Conservation (phyloP, 2,113 vertebrate genomes). For the Centropristis striata region DNA sequence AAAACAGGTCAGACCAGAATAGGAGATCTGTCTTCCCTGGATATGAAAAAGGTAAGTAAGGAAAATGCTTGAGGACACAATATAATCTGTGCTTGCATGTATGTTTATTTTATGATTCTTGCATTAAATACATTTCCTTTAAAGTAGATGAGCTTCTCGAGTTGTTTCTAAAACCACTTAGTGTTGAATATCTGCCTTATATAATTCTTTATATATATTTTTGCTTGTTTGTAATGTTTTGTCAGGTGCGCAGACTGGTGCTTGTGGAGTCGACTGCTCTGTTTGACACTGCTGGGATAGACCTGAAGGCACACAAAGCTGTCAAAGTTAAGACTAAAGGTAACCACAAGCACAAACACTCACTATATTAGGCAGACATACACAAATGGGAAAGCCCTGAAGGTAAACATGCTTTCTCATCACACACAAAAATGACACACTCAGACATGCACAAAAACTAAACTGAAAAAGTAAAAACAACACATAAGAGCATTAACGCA, state of each 20-base stretch:
- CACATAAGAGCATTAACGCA: not conserved
- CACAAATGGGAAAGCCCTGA: not conserved
- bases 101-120: not conserved
- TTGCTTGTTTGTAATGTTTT: not conserved
- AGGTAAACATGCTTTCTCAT: constrained; percentile 72
- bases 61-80: not conserved
- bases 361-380: not conserved
- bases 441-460: not conserved
- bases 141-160: not conserved
- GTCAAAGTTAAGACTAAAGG: constrained; percentile 94
- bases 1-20: constrained; percentile 95
- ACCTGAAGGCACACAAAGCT: constrained; percentile 93
- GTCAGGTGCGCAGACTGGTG: constrained; percentile 87
- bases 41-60: constrained; percentile 91
- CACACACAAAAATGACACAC: not conserved
- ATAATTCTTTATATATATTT: not conserved
- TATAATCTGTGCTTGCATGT: not conserved
- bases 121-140: not conserved
- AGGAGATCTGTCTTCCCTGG: constrained; percentile 92
- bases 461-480: not conserved
- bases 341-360: constrained; percentile 49
- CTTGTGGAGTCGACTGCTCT: constrained; percentile 96
- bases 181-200: not conserved
- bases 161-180: not conserved
- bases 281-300: constrained; percentile 90